Conservation (phyloP, 2,797 vertebrate genomes). For the Nannoperca australis region DNA sequence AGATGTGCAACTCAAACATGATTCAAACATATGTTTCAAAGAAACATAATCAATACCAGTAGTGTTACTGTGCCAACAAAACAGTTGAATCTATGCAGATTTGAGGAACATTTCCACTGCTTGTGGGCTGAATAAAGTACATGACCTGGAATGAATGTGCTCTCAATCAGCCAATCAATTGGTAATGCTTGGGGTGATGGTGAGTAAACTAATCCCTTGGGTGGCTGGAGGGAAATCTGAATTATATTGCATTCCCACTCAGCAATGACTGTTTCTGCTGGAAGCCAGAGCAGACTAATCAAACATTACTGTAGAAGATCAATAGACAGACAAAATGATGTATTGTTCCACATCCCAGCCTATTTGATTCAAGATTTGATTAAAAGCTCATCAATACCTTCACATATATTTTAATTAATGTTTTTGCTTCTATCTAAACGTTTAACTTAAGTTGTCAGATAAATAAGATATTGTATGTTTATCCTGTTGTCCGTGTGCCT, state of each 20-base stretch:
- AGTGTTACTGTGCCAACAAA: conserved; percentile 22
- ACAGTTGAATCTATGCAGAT: conserved; percentile 63
- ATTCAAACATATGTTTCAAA: conserved; percentile 40
- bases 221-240: conserved; percentile 68
- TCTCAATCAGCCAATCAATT: conserved; percentile 82
- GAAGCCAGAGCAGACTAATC: conserved; percentile 73
- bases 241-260: conserved; percentile 75
- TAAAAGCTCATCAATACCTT: conserved; percentile 36
- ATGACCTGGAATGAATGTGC: conserved; percentile 78
- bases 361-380: conserved; percentile 40
- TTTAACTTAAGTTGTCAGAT: neutral
- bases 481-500: neutral
- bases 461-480: conserved; percentile 1
- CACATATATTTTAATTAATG: conserved; percentile 1
- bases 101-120: conserved; percentile 66
- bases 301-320: conserved; percentile 75
- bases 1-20: conserved; percentile 11
- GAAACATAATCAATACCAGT: conserved; percentile 48
- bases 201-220: conserved; percentile 73
- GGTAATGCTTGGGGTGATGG: conserved; percentile 73
- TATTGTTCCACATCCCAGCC: conserved; percentile 48
- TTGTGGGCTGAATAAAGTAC: conserved; percentile 69
- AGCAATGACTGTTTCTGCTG: conserved; percentile 64
- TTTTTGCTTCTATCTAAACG: neutral
- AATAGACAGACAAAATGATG: conserved; percentile 65